Evolutionary conservation across 2,113 vertebrate species (phyloP).

Genomic region (Lepus europaeus): DNA sequence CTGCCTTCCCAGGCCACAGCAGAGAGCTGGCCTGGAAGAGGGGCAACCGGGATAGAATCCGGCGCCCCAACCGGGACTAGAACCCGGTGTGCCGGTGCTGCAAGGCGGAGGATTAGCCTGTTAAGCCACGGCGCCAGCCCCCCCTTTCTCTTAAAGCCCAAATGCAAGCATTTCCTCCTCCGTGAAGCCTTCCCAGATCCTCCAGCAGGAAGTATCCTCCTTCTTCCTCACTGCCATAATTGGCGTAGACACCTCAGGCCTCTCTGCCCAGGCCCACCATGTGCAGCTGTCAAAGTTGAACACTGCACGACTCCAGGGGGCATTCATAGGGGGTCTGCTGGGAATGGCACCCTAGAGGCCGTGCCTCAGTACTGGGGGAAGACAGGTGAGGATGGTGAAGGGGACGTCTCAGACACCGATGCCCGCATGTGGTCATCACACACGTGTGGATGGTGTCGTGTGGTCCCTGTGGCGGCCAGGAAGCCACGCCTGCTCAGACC

Average conservation of each 20-base stretch:
- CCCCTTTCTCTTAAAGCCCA: slow-evolving; percentile 34
- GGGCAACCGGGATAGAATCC: too few species aligned
- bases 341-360: neutral
- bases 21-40: too few species aligned
- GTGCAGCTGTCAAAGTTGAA: neutral
- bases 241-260: neutral
- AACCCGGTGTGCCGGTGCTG: too few species aligned
- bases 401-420: neutral
- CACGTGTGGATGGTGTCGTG: neutral
- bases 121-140: too few species aligned
- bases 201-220: neutral
- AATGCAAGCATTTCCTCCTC: neutral
- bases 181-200: neutral
- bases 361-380: neutral
- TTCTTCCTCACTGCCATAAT: neutral
- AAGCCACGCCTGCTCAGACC: neutral
- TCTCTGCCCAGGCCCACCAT: neutral
- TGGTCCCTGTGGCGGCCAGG: neutral
- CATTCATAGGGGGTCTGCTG: neutral
- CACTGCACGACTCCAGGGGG: neutral
- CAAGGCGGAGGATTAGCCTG: too few species aligned
- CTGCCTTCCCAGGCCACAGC: too few species aligned
- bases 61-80: too few species aligned
- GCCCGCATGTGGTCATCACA: neutral
- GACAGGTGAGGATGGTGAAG: neutral